Evolutionary conservation across 2,113 vertebrate genomes (phyloP).

Genomic region (Atherinomorus stipes): DNA sequence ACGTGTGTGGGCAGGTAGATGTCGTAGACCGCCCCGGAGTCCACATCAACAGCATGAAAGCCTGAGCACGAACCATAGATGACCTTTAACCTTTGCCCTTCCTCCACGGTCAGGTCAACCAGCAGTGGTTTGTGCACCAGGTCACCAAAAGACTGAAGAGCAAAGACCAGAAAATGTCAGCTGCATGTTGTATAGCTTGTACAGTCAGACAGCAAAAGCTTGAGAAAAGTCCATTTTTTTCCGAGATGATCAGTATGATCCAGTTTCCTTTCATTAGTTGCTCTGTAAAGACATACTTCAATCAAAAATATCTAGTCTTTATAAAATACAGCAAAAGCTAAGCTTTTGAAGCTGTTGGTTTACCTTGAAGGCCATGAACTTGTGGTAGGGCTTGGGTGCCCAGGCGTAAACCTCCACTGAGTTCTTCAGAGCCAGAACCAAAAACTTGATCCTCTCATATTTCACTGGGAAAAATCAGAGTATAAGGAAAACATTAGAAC

Average conservation of each 20-base stretch:
- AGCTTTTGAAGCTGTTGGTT: constrained; percentile 12
- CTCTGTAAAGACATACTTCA: too few relatives aligned
- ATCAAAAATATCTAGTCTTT: too few relatives aligned
- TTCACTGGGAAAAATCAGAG: constrained; percentile 88
- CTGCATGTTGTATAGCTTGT: too few relatives aligned
- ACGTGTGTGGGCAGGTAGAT: constrained; percentile 99
- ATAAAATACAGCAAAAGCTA: too few relatives aligned
- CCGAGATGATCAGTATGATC: too few relatives aligned
- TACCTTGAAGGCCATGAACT: constrained; percentile 99
- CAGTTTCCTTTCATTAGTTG: too few relatives aligned
- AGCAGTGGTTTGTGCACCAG: constrained; percentile 95
- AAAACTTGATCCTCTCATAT: constrained; percentile 98
- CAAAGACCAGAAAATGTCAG: constrained; percentile 10
- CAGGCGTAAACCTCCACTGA: constrained; percentile 99
- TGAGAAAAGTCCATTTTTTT: too few relatives aligned
- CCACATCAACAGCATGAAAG: constrained; percentile 97
- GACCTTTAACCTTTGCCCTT: constrained; percentile 97
- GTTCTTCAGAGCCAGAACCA: constrained; percentile 98
- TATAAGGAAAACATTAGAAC: not conserved
- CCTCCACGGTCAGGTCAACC: constrained; percentile 97
- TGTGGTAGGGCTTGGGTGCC: constrained; percentile 99
- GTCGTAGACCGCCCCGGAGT: constrained; percentile 97
- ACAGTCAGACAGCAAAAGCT: too few relatives aligned
- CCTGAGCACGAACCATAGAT: constrained; percentile 97
- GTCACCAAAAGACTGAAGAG: constrained; percentile 93